These are phyloP conservation scores for human (Homo sapiens) DNA, from an alignment of 2,113 vertebrate genomes.

Conservation along the genomic window GRCh38 chr14:62981501-62982000, in stretches of 20 bases:
- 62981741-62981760: not conserved
- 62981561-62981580: not conserved
- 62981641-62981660: not conserved
- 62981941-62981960: not conserved
- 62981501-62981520: not conserved
- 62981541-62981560: not conserved
- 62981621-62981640: not conserved
- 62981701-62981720: not conserved
- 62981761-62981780: not conserved
- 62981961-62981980: slow-evolving; percentile 1
- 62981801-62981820: not conserved
- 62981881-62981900: not conserved
- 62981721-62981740: not conserved
- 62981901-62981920: not conserved
- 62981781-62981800: not conserved
- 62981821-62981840: not conserved
- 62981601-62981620: not conserved
- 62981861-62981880: not conserved
- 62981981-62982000: not conserved
- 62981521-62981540: not conserved
- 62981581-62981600: not conserved
- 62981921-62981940: not conserved
- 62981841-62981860: not conserved
- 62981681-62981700: not conserved
- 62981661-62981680: not conserved